These are phyloP conservation scores for Bombylius major DNA, from an alignment of 2,888 invertebrate species.

Conservation along the genomic window DNA sequence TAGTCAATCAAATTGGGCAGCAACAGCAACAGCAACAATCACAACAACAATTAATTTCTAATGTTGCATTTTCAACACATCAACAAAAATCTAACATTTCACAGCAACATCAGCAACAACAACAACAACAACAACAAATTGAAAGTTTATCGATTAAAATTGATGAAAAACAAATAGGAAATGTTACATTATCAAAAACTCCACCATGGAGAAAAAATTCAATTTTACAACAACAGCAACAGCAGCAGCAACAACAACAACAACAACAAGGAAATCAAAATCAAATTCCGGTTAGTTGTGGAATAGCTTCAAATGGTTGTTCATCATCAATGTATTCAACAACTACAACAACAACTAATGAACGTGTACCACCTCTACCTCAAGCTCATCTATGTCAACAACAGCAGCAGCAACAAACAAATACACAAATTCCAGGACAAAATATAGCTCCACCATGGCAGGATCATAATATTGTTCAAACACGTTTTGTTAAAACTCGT, in stretches of 20 bases:
- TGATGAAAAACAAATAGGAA: slow-evolving; percentile 17
- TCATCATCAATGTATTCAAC: neutral
- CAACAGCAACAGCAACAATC: neutral
- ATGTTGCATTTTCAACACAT: neutral
- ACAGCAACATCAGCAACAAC: slow-evolving; percentile 9
- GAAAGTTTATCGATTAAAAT: neutral
- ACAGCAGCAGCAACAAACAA: neutral
- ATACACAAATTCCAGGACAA: neutral
- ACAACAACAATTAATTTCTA: slow-evolving; percentile 4
- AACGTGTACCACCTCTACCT: slow-evolving; percentile 22
- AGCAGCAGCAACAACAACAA: neutral
- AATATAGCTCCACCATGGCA: slow-evolving; percentile 16
- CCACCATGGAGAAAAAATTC: slow-evolving; percentile 22
- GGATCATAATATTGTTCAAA: slow-evolving; percentile 3
- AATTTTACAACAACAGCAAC: slow-evolving; percentile 9
- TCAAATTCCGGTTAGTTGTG: neutral
- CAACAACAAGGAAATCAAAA: neutral
- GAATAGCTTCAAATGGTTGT: neutral
- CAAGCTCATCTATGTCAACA: slow-evolving; percentile 17
- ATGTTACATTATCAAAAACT: slow-evolving; percentile 19
- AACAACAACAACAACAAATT: neutral
- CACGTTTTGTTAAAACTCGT: slow-evolving; percentile 6
- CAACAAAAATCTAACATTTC: too few species aligned
- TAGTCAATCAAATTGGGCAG: neutral
- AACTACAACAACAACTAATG: slow-evolving; percentile 10